Evolutionary conservation across 2,888 invertebrate species (phyloP).

Genomic region (Acrobasis repandana): DNA sequence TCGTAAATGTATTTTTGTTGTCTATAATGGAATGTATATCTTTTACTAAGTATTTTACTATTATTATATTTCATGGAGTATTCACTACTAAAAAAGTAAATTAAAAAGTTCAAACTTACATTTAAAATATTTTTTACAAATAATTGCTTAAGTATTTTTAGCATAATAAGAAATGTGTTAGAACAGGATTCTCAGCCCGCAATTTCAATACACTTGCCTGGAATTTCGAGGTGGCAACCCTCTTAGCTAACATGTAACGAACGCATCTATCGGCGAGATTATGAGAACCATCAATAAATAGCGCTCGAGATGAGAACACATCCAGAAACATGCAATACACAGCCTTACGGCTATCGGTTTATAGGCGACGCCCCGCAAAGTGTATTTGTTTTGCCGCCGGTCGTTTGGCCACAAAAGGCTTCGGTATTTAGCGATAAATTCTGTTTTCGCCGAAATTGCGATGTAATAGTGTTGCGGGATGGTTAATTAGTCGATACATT

Average conservation of each 20-base stretch:
- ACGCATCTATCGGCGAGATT: slow-evolving; percentile 8
- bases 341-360: slow-evolving; percentile 1
- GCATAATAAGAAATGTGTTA: too few relatives aligned
- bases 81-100: too few relatives aligned
- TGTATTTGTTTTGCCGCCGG: not conserved
- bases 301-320: not conserved
- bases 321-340: slow-evolving; percentile 1
- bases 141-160: too few relatives aligned
- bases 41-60: too few relatives aligned
- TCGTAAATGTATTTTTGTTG: too few relatives aligned
- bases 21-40: too few relatives aligned
- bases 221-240: not conserved
- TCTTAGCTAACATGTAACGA: not conserved
- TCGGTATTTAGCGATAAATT: slow-evolving; percentile 13
- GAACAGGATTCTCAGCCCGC: too few relatives aligned
- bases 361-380: not conserved
- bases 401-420: slow-evolving; percentile 4
- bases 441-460: not conserved
- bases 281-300: slow-evolving; percentile 16
- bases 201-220: not conserved
- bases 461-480: slow-evolving; percentile 5
- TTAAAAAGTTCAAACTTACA: too few relatives aligned
- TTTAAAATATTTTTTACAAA: too few relatives aligned
- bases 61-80: too few relatives aligned
- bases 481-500: slow-evolving; percentile 11